Base-by-base conservation (phyloP, 2,797 vertebrate genomes). In the Astyanax mexicanus region DNA sequence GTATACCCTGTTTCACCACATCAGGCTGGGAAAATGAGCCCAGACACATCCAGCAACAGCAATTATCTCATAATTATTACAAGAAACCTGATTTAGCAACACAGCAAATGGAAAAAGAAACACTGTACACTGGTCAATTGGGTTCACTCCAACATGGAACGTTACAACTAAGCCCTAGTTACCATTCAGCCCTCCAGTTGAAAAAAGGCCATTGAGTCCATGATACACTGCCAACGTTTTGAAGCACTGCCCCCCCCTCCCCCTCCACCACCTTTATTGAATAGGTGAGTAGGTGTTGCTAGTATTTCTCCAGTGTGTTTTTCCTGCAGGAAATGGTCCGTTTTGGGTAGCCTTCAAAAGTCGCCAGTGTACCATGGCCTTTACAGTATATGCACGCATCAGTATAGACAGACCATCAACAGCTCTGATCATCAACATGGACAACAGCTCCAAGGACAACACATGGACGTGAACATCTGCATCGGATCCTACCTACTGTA, bases 321-420 rank as follows among this genome's bases (percentile, higher is more conserved):
- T 32, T 32, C 29, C 29, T n/a, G 51, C 55, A 58, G 32, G n/a
- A 60, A 37, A 44, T 15, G 55, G 5, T 65, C 27, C 19, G 19
- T 58, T n/a, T 13, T 58, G 17, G 8, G 8, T 35, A 32, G 27
- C 13, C 25, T 66, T 49, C 13, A 45, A 51, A 57, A 47, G 29
- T 72, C 4, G 35, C 13, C 75, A 38, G 49, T 52, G 57, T 57
- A 71, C 69, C 52, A 66, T 57, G 29, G 69, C 61, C 69, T 66
- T 71, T 54, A 51, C 62, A 72, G 76, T 72, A 72, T 72, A 60
- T 66, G 76, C 76, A 67, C 62, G 54, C 25, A 60, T 67, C 62
- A 72, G 62, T 78, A 68, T 60, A 23, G 44, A 67, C 58, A 45
- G 23, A 13, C 23, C n/a, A n/a, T 76, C 17, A 35, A 29, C 12